Evolutionary conservation across 64 coral and sea anemone genomes (phyloP).

Genomic region (Dendronephthya gigantea): DNA sequence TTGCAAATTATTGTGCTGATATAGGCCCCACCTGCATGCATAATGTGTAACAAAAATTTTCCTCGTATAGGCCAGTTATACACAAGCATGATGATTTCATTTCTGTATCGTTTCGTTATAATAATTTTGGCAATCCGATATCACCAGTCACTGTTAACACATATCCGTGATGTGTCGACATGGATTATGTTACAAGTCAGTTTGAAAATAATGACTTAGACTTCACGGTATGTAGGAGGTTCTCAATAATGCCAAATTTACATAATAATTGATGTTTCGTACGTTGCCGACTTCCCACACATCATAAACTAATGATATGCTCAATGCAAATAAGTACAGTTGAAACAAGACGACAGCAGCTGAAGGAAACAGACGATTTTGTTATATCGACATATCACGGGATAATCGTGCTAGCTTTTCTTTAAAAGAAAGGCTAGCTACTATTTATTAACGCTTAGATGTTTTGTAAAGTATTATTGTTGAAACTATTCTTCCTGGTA

Average conservation of each 20-base stretch:
- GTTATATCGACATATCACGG: background rate
- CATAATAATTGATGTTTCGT: background rate
- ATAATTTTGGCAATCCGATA: no score
- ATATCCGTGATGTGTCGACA: background rate
- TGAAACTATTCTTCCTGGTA: background rate
- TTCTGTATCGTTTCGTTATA: no score
- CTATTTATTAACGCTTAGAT: background rate
- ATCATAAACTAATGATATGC: background rate
- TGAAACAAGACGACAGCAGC: background rate
- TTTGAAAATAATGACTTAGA: background rate
- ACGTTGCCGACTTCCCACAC: background rate
- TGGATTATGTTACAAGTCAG: background rate
- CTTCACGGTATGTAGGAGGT: background rate
- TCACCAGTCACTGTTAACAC: no score
- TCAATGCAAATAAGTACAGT: background rate
- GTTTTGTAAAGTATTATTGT: background rate
- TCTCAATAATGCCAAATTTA: background rate
- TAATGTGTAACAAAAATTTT: background rate
- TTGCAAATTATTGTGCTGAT: background rate
- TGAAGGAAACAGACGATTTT: background rate
- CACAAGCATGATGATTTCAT: background rate
- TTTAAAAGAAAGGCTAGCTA: constrained; percentile 3
- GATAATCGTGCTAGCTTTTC: constrained; percentile 6
- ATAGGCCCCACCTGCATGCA: background rate
- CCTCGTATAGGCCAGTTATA: background rate